Base-by-base conservation (phyloP, 1,140 invertebrate genomes). In the Teleopsis dalmanni region DNA sequence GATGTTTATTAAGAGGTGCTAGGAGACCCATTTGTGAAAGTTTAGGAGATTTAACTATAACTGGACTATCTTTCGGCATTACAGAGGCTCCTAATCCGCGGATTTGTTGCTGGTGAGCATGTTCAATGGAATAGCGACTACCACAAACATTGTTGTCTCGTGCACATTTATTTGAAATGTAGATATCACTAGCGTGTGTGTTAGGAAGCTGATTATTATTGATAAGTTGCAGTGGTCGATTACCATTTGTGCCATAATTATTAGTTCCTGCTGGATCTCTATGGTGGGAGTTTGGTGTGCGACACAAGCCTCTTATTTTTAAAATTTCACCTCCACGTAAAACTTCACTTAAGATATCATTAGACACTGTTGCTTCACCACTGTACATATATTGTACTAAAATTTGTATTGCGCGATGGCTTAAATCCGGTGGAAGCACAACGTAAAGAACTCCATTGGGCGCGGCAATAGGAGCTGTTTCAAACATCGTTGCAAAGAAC, bases 341-440 rank as follows among this genome's bases (percentile, higher is more conserved):
- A 2, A 88, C 85, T 46, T 79, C 81, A 56, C 86, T 84, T 36
- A 90, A 62, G 22, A 88, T 84, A 60, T 88, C 85, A 68, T 88
- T 87, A 47, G 84, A 86, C 7, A 90, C 86, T 16, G 86, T 90
- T 22, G 86, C 85, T 73, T 90, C 87, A 3, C 87, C 87, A 68
- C 78, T 85, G 70, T 90, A 88, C 85, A 89, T 89, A 61, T 90
- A 90, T 59, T 88, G 84, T n/a, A 88, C 81, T 2, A 90, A 73
- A 43, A 86, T 85, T 64, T 85, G 85, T 46, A 90, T 70, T 3
- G 85, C 86, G 49, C 83, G 79, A 46, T 85, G 84, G 16, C 80
- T 84, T 42, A 88, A 84, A 61, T 88, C 85, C 0, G 85, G 82
- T 6, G 88, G 87, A 34, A 94, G 73, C 21, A 94, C 84, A 34